Percentiles rank a stretch among this genome's conserved stretches.
Evolutionary conservation across 53 echinoderm and acorn worm genomes (phyloP).

Genomic region (Crossaster papposus): DNA sequence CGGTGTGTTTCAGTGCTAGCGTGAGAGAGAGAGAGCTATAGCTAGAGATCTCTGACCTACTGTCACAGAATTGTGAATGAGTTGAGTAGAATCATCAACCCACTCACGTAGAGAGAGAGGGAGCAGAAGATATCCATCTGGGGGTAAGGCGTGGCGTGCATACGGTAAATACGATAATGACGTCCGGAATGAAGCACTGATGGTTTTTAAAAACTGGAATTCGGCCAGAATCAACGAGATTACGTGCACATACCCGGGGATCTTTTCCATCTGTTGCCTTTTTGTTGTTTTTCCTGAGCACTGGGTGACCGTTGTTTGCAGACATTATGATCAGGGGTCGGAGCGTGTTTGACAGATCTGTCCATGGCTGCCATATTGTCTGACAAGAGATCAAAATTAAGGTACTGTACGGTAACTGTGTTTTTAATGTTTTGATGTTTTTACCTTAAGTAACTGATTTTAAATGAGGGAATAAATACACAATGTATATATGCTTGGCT

Average conservation of each 20-base stretch:
- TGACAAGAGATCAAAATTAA: constrained; percentile 44
- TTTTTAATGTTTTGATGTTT: not conserved
- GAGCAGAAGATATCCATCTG: not conserved
- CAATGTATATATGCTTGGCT: too few species aligned
- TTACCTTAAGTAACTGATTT: too few species aligned
- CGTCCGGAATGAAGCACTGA: not conserved
- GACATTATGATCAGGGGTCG: constrained; percentile 31
- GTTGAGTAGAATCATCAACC: constrained; percentile 25
- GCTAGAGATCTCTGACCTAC: not conserved
- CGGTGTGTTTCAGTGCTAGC: not conserved
- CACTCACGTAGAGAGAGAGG: not conserved
- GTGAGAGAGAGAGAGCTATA: not conserved
- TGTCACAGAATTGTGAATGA: constrained; percentile 49
- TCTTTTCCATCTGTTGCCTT: not conserved
- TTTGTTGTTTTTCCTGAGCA: not conserved
- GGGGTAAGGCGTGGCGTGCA: constrained; percentile 8
- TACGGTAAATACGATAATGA: not conserved
- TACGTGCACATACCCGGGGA: not conserved
- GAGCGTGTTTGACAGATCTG: constrained; percentile 28
- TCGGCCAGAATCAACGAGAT: not conserved
- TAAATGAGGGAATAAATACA: too few species aligned
- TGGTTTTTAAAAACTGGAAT: not conserved
- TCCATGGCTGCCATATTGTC: constrained; percentile 58
- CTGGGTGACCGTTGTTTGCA: constrained; percentile 1
- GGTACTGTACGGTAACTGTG: constrained; percentile 1